Percentiles rank a stretch among this genome's conserved stretches.
phyloP scores from a whole-genome alignment of 2,888 invertebrate species.

The Sclerodermus sp. region DNA sequence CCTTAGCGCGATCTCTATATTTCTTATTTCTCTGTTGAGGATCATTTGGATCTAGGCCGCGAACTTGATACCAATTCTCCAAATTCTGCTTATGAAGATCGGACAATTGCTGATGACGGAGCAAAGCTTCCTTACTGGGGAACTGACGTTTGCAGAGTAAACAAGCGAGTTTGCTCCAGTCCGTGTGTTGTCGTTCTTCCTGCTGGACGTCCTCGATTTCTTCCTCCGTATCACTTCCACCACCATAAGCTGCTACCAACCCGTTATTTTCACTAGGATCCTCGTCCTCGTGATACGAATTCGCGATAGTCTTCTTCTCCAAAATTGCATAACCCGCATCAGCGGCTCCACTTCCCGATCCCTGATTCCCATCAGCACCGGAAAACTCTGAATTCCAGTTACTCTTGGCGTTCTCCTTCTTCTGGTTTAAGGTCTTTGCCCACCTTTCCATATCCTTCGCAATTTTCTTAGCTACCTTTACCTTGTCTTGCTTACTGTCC shows the following conservation, averaged over 20 bases:
- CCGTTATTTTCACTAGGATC: slow-evolving; percentile 56
- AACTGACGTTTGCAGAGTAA: slow-evolving; percentile 94
- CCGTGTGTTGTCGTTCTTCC: slow-evolving; percentile 63
- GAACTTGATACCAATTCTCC: slow-evolving; percentile 60
- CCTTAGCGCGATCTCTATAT: slow-evolving; percentile 96
- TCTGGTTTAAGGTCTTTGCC: slow-evolving; percentile 96
- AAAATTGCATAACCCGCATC: slow-evolving; percentile 93
- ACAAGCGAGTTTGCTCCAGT: slow-evolving; percentile 89
- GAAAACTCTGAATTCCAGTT: slow-evolving; percentile 48
- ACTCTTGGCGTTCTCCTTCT: slow-evolving; percentile 72
- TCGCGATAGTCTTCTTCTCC: slow-evolving; percentile 68
- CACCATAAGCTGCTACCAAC: slow-evolving; percentile 77
- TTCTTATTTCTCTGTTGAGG: slow-evolving; percentile 56
- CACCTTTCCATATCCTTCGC: slow-evolving; percentile 94
- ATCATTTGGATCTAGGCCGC: slow-evolving; percentile 58
- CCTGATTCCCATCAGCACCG: slow-evolving; percentile 48
- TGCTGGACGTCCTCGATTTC: slow-evolving; percentile 69
- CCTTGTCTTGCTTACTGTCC: slow-evolving; percentile 85
- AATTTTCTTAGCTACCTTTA: slow-evolving; percentile 96
- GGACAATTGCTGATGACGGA: slow-evolving; percentile 90
- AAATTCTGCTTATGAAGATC: slow-evolving; percentile 92
- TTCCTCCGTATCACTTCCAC: slow-evolving; percentile 71
- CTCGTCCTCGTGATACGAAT: slow-evolving; percentile 50
- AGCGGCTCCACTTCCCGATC: slow-evolving; percentile 74
- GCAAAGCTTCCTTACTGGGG: slow-evolving; percentile 82